A percentile compares a stretch with the other conserved stretches of the same genome.
Conservation (phyloP, 1,140 invertebrate genomes). For the Acyrthosiphon pisum region DNA sequence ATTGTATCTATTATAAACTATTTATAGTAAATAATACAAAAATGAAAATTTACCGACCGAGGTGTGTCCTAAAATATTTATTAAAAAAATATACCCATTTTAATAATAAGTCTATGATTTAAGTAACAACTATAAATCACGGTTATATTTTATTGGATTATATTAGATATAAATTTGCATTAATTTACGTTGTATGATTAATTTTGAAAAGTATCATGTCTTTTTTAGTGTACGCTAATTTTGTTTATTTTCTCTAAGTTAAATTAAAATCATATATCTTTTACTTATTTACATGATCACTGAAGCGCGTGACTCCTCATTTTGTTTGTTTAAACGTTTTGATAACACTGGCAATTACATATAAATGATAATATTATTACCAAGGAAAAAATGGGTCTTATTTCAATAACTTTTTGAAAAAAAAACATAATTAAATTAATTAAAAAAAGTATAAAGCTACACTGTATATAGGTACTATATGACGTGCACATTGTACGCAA, state of each 20-base stretch:
- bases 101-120: background rate
- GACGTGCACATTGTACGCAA: background rate
- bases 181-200: background rate
- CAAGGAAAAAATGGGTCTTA: background rate
- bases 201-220: background rate
- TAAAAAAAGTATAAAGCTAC: background rate
- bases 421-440: background rate
- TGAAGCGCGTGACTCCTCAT: background rate
- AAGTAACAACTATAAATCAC: background rate
- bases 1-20: background rate
- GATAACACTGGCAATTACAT: background rate
- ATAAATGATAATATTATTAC: background rate
- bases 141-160: background rate
- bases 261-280: background rate
- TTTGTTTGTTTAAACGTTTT: background rate
- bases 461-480: background rate
- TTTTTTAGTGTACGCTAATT: background rate
- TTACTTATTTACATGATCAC: conserved; percentile 5
- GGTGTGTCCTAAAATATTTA: background rate
- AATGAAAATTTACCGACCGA: background rate
- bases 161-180: background rate
- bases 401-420: background rate
- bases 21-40: background rate
- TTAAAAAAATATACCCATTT: background rate
- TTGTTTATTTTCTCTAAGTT: background rate